phyloP scores from a whole-genome alignment of 2,888 invertebrate genomes.

The Phortica okadai region DNA sequence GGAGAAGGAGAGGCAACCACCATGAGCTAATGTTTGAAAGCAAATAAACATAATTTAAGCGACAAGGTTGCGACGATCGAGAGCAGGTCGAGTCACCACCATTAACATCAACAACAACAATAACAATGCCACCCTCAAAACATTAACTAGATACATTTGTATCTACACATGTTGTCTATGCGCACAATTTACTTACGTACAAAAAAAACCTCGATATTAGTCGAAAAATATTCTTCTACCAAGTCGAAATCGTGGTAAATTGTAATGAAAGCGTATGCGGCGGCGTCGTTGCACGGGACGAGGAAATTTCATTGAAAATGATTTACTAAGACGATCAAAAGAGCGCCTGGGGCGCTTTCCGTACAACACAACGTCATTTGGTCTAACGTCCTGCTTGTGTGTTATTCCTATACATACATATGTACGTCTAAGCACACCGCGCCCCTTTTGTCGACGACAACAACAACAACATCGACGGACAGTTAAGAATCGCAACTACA shows the following conservation, averaged over 20 bases:
- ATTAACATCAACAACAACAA: slow-evolving; percentile 38
- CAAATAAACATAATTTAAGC: slow-evolving; percentile 18
- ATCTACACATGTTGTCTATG: slow-evolving; percentile 39
- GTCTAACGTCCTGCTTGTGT: background rate
- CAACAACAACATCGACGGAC: too few species aligned
- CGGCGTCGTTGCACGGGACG: slow-evolving; percentile 28
- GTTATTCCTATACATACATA: too few species aligned
- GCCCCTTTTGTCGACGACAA: background rate
- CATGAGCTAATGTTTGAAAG: background rate
- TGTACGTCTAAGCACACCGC: slow-evolving; percentile 1
- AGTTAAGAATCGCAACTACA: background rate
- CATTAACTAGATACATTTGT: background rate
- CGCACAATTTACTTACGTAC: slow-evolving; percentile 59
- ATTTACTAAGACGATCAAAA: slow-evolving; percentile 73
- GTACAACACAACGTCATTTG: background rate
- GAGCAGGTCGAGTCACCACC: slow-evolving; percentile 28
- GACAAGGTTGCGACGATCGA: slow-evolving; percentile 29
- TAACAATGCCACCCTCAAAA: background rate
- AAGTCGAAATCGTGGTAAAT: background rate
- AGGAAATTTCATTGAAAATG: slow-evolving; percentile 71
- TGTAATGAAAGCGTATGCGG: slow-evolving; percentile 19
- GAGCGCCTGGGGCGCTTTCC: slow-evolving; percentile 55
- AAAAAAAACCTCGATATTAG: background rate
- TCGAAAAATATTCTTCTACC: background rate
- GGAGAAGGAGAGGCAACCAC: slow-evolving; percentile 1